A percentile compares a stretch with the other conserved stretches of the same genome.
These are phyloP conservation scores for Copidosoma floridanum DNA, from an alignment of 1,140 invertebrate genomes.

Conservation along the genomic window DNA sequence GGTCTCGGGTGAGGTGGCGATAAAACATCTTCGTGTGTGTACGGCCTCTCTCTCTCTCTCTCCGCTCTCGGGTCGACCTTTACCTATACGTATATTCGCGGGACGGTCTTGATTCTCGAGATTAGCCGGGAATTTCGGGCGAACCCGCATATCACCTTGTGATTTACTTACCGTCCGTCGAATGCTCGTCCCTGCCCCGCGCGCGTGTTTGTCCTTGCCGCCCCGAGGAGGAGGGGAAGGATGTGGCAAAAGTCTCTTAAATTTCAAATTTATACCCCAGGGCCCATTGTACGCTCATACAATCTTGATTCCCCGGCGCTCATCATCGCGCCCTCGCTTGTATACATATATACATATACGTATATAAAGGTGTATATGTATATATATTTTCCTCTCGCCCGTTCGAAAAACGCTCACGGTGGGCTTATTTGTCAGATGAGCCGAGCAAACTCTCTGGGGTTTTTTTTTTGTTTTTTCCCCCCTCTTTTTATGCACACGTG, in stretches of 20 bases:
- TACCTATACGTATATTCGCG: too few relatives aligned
- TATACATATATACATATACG: too few relatives aligned
- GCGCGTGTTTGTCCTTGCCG: too few relatives aligned
- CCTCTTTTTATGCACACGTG: conserved; percentile 10
- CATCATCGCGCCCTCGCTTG: conserved; percentile 24
- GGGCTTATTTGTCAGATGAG: conserved; percentile 48
- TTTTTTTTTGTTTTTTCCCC: conserved; percentile 26
- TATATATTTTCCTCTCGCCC: conserved; percentile 7
- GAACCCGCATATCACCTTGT: conserved; percentile 57
- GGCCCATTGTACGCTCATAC: conserved; percentile 50
- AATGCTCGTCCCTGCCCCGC: conserved; percentile 24
- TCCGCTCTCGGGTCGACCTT: conserved; percentile 7
- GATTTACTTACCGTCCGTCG: conserved; percentile 50
- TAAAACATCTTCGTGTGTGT: conserved; percentile 57
- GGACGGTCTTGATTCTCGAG: conserved; percentile 54
- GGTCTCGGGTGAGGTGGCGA: conserved; percentile 40
- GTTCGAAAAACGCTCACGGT: conserved; percentile 37
- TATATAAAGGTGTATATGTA: too few relatives aligned
- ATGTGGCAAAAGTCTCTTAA: conserved; percentile 46
- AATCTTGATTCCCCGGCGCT: conserved; percentile 51
- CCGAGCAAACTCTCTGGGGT: conserved; percentile 8
- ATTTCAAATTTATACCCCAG: conserved; percentile 56
- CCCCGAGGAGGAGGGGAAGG: conserved; percentile 5
- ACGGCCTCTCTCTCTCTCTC: neutral
- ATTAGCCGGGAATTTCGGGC: conserved; percentile 56